phyloP scores from a whole-genome alignment of 2,888 invertebrate genomes.

The Teinopalpus imperialis region DNA sequence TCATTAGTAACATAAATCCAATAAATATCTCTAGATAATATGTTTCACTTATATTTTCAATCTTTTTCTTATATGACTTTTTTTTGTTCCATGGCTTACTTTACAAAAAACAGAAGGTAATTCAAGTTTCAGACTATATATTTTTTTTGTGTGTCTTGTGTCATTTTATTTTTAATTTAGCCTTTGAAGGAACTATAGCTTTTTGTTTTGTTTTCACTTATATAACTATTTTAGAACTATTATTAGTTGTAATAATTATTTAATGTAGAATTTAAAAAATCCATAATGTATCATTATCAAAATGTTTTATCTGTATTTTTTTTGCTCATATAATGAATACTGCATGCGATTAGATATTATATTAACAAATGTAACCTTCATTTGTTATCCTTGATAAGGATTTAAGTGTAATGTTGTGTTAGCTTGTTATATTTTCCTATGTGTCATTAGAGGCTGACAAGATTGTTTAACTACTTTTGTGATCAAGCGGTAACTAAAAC shows the following conservation, averaged over 20 bases:
- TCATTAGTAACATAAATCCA: no score
- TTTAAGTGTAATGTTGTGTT: no score
- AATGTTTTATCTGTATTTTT: neutral
- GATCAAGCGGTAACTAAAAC: no score
- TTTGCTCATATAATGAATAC: neutral
- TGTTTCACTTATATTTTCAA: no score
- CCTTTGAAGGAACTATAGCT: neutral
- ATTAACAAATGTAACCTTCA: neutral
- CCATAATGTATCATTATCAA: no score
- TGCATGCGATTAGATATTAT: neutral
- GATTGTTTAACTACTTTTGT: no score
- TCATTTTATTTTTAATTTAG: neutral
- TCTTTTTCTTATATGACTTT: slow-evolving; percentile 13
- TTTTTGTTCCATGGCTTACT: slow-evolving; percentile 73
- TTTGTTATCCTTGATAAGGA: neutral
- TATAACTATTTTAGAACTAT: neutral
- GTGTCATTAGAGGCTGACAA: no score
- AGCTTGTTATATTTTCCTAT: neutral
- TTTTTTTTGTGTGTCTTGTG: slow-evolving; percentile 24
- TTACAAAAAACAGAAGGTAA: slow-evolving; percentile 71
- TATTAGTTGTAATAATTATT: neutral
- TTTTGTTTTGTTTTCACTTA: neutral
- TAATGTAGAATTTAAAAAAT: no score
- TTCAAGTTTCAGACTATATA: slow-evolving; percentile 31
- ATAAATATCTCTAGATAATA: no score